Base-by-base conservation (phyloP, 2,888 invertebrate species). In the Eristalis pertinax region DNA sequence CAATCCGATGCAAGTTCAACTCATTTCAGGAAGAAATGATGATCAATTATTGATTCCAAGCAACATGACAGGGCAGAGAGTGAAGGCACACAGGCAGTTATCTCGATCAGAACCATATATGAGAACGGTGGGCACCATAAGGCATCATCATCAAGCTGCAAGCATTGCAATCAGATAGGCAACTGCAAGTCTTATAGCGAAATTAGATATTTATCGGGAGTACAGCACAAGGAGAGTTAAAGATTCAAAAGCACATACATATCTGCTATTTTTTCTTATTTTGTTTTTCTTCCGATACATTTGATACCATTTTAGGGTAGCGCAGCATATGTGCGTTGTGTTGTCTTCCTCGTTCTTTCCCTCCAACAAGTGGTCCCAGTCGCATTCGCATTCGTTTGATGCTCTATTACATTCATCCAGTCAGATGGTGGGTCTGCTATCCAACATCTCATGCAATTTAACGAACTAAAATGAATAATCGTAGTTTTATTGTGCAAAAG, bases 381-480 rank as follows among this genome's bases (percentile, higher is more conserved):
- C 50, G 63, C 72, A 65, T 63, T 76, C 56, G 81, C 43, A 76
- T 76, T 77, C 68, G 81, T 43, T 67, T n/a, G 80, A 62, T 24
- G 43, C 41, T 70, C 24, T 19, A 50, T 60, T 78, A n/a, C 50
- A 50, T 50, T 50, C 50, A 50, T 50, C 50, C 50, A 50, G 50
- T 19, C 50, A 50, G 50, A 50, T 50, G 50, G 50, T n/a, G 50
- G 19, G 19, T 50, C 50, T 50, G 24, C 32, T 67, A 62, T 87
- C 32, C 68, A 83, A 38, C 72, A 56, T 79, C 80, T 76, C 75
- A 73, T 80, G 79, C 79, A 87, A 84, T 87, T 87, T 87, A 87
- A 87, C 87, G 87, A 87, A 84, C 77, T 87, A 73, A 87, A 87
- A 87, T 87, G 87, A 87, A 87, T 87, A 84, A 87, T 87, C 87